Percentiles rank a stretch among this genome's conserved stretches.
These are phyloP conservation scores for Drosophila ohnishii DNA, from an alignment of 1,140 invertebrate species.

Conservation along the genomic window DNA sequence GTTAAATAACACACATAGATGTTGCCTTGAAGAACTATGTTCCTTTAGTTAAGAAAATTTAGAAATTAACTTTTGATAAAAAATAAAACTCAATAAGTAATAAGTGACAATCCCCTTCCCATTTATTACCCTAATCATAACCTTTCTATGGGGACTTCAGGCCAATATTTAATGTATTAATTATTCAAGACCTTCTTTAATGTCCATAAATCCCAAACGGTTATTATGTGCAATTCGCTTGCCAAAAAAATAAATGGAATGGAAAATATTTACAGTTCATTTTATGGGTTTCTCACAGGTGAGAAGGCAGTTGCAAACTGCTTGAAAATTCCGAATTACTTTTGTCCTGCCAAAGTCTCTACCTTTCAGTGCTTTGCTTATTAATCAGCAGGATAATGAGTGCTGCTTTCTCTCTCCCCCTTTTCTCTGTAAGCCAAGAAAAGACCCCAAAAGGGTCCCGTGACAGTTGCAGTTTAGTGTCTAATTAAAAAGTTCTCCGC, in stretches of 20 bases:
- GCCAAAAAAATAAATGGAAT: background rate
- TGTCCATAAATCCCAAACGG: background rate
- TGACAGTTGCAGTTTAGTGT: slow-evolving; percentile 60
- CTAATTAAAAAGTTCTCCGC: slow-evolving; percentile 71
- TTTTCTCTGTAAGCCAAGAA: background rate
- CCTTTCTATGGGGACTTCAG: background rate
- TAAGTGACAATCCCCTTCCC: too few relatives aligned
- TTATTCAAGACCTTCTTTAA: background rate
- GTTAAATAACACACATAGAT: background rate
- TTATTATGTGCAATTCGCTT: background rate
- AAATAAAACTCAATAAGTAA: too few relatives aligned
- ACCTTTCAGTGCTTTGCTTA: slow-evolving; percentile 24
- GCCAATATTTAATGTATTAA: background rate
- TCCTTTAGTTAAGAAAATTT: too few relatives aligned
- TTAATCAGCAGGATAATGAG: slow-evolving; percentile 56
- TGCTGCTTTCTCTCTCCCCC: slow-evolving; percentile 6
- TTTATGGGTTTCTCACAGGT: background rate
- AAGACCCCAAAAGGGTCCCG: slow-evolving; percentile 15
- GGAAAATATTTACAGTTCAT: background rate
- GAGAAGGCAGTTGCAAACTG: background rate
- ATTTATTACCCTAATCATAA: too few relatives aligned
- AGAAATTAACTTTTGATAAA: too few relatives aligned
- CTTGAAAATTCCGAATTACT: background rate
- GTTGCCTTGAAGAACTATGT: too few relatives aligned
- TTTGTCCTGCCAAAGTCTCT: background rate